These are phyloP conservation scores for Penelope pileata DNA, from an alignment of 2,113 vertebrate genomes.

Conservation along the genomic window DNA sequence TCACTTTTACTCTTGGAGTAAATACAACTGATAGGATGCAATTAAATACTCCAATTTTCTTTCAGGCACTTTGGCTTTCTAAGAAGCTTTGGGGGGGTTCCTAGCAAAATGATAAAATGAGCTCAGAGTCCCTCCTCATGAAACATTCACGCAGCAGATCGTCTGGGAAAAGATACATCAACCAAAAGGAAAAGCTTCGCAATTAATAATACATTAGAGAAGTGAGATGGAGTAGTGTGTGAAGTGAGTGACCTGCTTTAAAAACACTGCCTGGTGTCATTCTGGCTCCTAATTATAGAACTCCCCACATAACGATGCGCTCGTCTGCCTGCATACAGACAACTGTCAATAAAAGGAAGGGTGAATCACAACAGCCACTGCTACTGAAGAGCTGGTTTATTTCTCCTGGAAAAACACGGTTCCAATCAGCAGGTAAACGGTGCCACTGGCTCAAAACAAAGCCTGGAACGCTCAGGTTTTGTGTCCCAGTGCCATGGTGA, in stretches of 20 bases:
- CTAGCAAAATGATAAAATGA: neutral
- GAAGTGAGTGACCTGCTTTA: conserved; percentile 42
- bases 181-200: conserved; percentile 22
- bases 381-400: neutral
- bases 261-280: neutral
- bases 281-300: neutral
- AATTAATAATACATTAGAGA: conserved; percentile 45
- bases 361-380: rapidly evolving
- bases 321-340: neutral
- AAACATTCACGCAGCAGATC: conserved; percentile 22
- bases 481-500: neutral
- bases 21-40: neutral
- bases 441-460: neutral
- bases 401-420: rapidly evolving
- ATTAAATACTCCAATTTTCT: neutral
- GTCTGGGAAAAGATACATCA: conserved; percentile 21
- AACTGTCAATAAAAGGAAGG: neutral
- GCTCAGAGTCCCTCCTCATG: conserved; percentile 36
- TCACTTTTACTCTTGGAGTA: neutral
- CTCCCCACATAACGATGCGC: neutral
- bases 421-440: neutral
- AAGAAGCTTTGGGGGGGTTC: conserved; percentile 41
- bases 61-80: neutral
- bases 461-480: rapidly evolving
- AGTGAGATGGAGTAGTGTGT: neutral